A percentile compares a stretch with the other conserved stretches of the same genome.
phyloP scores from a whole-genome alignment of 2,888 invertebrate genomes.

The Agrotis exclamationis region DNA sequence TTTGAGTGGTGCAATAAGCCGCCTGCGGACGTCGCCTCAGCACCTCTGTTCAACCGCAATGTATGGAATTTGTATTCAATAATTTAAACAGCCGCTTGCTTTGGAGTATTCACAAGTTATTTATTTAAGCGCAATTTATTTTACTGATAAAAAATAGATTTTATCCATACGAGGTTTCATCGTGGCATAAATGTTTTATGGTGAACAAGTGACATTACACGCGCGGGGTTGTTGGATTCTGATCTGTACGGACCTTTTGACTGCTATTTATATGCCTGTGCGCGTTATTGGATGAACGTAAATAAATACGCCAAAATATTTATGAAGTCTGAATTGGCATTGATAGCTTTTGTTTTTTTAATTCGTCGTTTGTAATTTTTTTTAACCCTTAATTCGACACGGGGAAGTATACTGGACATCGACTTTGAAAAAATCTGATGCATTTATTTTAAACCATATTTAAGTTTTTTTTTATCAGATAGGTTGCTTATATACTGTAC shows the following conservation, averaged over 20 bases:
- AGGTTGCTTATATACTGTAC: no score
- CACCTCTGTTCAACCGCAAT: constrained; percentile 81
- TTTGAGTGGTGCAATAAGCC: constrained; percentile 86
- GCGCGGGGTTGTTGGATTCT: constrained; percentile 55
- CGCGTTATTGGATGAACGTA: constrained; percentile 42
- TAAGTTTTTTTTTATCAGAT: no score
- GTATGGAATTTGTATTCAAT: constrained; percentile 88
- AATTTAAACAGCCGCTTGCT: constrained; percentile 81
- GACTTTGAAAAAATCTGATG: no score
- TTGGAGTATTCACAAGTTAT: constrained; percentile 73
- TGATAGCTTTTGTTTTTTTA: constrained; percentile 14
- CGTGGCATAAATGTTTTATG: constrained; percentile 67
- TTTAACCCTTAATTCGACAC: no score
- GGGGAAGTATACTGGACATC: no score
- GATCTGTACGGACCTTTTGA: constrained; percentile 50
- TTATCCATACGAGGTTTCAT: constrained; percentile 67
- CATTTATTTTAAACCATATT: no score
- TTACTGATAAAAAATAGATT: constrained; percentile 73
- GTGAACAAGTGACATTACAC: constrained; percentile 69
- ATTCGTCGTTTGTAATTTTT: not conserved
- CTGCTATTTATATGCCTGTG: constrained; percentile 51
- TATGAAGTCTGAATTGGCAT: constrained; percentile 42
- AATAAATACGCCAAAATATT: constrained; percentile 55
- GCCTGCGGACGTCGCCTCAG: constrained; percentile 77
- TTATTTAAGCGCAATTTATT: constrained; percentile 76